A percentile compares a stretch with the other conserved stretches of the same genome.
Evolutionary conservation across 2,113 vertebrate genomes (phyloP).

Genomic region (Boulengerochromis microlepis): DNA sequence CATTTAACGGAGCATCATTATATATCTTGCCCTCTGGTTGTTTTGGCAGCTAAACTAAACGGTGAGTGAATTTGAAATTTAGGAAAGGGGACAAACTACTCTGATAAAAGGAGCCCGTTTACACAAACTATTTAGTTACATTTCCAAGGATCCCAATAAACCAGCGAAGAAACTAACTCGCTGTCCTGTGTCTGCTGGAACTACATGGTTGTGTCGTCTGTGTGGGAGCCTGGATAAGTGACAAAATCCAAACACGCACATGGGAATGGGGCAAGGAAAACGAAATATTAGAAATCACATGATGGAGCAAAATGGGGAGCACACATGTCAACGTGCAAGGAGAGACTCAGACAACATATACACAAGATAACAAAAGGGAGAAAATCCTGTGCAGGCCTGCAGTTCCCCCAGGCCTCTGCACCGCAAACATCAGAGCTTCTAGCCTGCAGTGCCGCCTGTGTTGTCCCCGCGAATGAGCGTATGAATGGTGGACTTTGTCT

Average conservation of each 20-base stretch:
- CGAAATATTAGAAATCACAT: accelerated
- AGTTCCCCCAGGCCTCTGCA: not conserved
- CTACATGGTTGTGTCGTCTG: not conserved
- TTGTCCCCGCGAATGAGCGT: not conserved
- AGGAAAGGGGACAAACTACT: not conserved
- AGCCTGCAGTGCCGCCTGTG: not conserved
- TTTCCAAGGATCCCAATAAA: not conserved
- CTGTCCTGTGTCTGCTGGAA: not conserved
- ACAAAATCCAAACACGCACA: accelerated
- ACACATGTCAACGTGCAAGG: not conserved
- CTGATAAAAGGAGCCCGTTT: accelerated
- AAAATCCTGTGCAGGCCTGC: not conserved
- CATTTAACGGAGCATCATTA: accelerated
- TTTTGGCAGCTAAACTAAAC: accelerated
- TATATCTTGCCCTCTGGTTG: not conserved
- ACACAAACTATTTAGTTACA: not conserved
- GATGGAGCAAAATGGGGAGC: not conserved
- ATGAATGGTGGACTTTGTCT: not conserved
- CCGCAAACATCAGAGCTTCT: not conserved
- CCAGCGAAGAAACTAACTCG: accelerated
- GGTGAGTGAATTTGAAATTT: not conserved
- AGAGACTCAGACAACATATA: not conserved
- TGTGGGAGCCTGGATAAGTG: not conserved
- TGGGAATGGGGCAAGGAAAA: accelerated
- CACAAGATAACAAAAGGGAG: not conserved